Evolutionary conservation across 1,140 invertebrate genomes (phyloP), one percentile per base, ranked within the genome.

Genomic region (Saxidomus purpurata): DNA sequence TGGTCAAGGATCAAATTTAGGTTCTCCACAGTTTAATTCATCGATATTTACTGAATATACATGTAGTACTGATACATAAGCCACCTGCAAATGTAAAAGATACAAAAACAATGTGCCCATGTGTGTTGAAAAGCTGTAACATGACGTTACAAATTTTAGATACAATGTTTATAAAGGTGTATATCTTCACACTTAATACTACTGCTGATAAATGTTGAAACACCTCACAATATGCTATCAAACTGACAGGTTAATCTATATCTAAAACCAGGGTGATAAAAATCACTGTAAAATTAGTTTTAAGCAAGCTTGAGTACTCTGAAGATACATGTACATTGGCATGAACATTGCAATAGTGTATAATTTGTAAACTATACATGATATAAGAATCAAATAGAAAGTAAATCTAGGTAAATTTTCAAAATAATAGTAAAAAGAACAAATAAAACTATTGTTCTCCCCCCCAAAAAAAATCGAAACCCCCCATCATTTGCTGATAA

Each of bases 381-480:
- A 59, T 77, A 74, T 87, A 87, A 87, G 85, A 87, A 87, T 87
- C 74, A 87, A 71, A 80, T 59, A 79, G 69, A 87, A 59, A 47
- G 85, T 77, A 87, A 87, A 87, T 87, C 74, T 80, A 67, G 74
- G 55, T 87, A 87, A 87, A 87, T 67, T 80, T 87, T 87, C 76
- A 79, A 87, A 87, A 87, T 80, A 80, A 87, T 76, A 76, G 63
- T 84, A 76, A 87, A 87, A 87, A 87, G 85, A 87, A 87, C 85
- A 87, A 87, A 79, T 87, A 87, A 87, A 87, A 87, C 71, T 76
- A 17, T 87, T 87, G 85, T 87, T 87, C 85, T 80, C 55, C 85
- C 85, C 84, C 71, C 81, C 59, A 47, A 61, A 61, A 81, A 52
- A 77, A 28, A n/a, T 25, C 4, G 22, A 67, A 63, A 80, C 19